These are phyloP conservation scores for Zaprionus ghesquierei DNA, from an alignment of 1,140 invertebrate genomes.

Conservation along the genomic window DNA sequence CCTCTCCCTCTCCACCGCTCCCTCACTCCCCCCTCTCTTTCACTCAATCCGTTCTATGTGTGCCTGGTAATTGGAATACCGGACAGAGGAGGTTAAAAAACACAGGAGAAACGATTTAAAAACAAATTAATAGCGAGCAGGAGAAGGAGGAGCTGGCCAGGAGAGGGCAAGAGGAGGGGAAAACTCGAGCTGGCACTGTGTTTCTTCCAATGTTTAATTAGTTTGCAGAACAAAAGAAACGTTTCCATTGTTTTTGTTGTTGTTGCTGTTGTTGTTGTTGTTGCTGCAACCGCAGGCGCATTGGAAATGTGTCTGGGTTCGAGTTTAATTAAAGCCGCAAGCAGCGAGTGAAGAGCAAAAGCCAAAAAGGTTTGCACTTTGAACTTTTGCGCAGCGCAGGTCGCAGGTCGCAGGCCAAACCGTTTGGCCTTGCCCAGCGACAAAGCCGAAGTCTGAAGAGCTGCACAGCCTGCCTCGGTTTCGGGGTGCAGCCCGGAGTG, in stretches of 20 bases:
- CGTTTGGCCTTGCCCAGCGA: conserved; percentile 17
- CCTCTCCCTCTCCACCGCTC: background rate
- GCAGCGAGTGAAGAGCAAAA: conserved; percentile 26
- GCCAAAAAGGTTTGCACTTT: conserved; percentile 35
- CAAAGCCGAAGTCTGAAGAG: conserved; percentile 1
- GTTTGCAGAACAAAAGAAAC: conserved; percentile 64
- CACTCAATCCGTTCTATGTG: conserved; percentile 15
- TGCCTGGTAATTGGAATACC: conserved; percentile 46
- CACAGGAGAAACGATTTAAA: conserved; percentile 61
- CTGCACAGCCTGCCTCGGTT: background rate
- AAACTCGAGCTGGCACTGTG: background rate
- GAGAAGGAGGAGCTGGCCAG: background rate
- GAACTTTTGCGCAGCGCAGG: conserved; percentile 47
- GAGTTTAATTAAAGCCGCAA: conserved; percentile 73
- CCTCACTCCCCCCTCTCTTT: background rate
- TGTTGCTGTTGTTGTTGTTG: background rate
- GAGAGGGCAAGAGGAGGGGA: background rate
- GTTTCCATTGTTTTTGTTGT: conserved; percentile 16
- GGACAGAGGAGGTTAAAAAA: conserved; percentile 2
- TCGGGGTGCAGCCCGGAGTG: background rate
- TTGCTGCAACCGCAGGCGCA: conserved; percentile 19
- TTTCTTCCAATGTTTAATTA: conserved; percentile 68
- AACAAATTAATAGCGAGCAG: conserved; percentile 66
- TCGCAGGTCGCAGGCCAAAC: conserved; percentile 2
- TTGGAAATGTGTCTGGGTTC: conserved; percentile 45